These are phyloP conservation scores for Dipus sagitta DNA, from an alignment of 2,797 vertebrate genomes.

Conservation along the genomic window DNA sequence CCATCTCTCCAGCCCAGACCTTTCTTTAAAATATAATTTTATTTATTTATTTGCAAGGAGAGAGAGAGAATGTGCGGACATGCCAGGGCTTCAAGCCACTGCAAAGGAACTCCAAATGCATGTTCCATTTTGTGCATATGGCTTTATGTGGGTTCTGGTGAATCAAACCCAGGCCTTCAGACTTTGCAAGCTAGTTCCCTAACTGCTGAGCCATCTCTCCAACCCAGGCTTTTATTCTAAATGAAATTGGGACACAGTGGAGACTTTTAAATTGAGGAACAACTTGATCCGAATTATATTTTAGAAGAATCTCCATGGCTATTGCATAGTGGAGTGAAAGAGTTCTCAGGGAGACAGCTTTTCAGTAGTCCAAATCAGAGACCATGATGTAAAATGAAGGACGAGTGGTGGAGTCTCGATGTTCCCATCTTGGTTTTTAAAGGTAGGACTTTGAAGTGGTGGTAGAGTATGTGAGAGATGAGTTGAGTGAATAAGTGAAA, in stretches of 20 bases:
- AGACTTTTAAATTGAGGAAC: slow-evolving; percentile 14
- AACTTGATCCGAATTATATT: slow-evolving; percentile 22
- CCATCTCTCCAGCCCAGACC: too few species aligned
- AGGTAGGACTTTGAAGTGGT: neutral
- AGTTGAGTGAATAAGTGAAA: neutral
- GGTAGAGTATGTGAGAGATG: neutral
- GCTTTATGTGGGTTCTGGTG: too few species aligned
- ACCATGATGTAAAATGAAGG: neutral
- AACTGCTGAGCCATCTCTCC: too few species aligned
- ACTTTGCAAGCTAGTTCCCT: too few species aligned
- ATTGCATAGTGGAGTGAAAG: neutral
- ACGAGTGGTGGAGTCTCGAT: neutral
- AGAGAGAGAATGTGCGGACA: too few species aligned
- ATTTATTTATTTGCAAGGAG: too few species aligned
- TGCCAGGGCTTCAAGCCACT: too few species aligned
- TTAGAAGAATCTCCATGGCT: slow-evolving; percentile 25
- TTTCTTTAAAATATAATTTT: too few species aligned
- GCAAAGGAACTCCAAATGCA: too few species aligned
- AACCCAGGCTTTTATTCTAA: slow-evolving; percentile 23
- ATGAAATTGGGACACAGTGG: neutral
- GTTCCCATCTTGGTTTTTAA: neutral
- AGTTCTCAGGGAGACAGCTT: neutral
- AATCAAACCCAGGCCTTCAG: too few species aligned
- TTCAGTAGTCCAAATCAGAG: neutral
- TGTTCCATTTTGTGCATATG: too few species aligned